Conservation (phyloP, 2,113 vertebrate genomes). For the Garra rufa region DNA sequence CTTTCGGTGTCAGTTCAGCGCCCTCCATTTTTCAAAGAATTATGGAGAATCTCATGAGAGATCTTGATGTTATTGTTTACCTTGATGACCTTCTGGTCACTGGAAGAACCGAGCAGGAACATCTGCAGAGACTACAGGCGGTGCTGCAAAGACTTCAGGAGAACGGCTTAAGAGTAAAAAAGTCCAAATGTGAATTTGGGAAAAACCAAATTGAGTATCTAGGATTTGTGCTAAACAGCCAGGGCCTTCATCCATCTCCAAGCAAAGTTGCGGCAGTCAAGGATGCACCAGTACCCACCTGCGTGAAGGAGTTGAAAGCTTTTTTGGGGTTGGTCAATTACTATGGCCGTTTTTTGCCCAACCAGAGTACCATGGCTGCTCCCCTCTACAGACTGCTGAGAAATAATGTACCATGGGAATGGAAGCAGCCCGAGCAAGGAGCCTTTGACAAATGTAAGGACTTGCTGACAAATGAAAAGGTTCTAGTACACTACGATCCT, state of each 20-base stretch:
- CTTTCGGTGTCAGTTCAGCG: too few species aligned
- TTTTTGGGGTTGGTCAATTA: background rate
- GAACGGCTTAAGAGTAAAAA: slow-evolving; percentile 44
- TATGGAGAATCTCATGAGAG: slow-evolving; percentile 45
- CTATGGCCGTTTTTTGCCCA: too few species aligned
- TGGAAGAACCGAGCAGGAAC: slow-evolving; percentile 9
- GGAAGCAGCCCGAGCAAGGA: too few species aligned
- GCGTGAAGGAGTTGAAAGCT: background rate
- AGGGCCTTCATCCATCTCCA: slow-evolving; percentile 37
- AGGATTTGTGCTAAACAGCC: slow-evolving; percentile 28
- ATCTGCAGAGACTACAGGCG: slow-evolving; percentile 13
- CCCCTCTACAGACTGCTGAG: too few species aligned
- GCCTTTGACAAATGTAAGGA: too few species aligned
- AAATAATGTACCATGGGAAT: too few species aligned
- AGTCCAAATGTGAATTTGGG: slow-evolving; percentile 44
- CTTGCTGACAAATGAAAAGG: too few species aligned
- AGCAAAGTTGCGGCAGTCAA: background rate
- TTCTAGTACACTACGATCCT: too few species aligned
- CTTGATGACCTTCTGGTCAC: slow-evolving; percentile 45
- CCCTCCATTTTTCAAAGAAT: too few species aligned
- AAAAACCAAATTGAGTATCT: slow-evolving; percentile 38
- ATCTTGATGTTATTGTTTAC: slow-evolving; percentile 31
- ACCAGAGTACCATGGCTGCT: too few species aligned
- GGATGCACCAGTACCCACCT: background rate
- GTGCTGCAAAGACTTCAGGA: slow-evolving; percentile 29